Evolutionary conservation across 2,888 invertebrate genomes (phyloP).

Genomic region (Mellilla xanthometata): DNA sequence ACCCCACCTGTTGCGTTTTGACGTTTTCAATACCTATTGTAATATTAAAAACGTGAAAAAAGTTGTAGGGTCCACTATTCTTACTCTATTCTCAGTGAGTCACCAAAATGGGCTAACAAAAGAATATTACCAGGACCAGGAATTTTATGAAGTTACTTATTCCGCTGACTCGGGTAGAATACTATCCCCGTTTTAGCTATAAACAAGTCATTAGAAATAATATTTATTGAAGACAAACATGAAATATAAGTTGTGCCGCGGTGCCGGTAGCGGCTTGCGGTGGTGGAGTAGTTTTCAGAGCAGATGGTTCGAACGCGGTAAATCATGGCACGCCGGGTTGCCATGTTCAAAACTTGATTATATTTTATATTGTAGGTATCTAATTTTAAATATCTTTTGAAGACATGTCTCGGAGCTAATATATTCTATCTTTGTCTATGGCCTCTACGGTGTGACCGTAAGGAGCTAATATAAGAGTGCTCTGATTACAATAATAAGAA

Average conservation of each 20-base stretch:
- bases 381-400: too few species aligned
- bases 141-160: conserved; percentile 21
- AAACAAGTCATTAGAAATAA: conserved; percentile 22
- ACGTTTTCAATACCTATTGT: background rate
- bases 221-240: conserved; percentile 21
- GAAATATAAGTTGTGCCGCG: conserved; percentile 13
- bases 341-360: conserved; percentile 5
- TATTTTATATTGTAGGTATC: too few species aligned
- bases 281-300: conserved; percentile 18
- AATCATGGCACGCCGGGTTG: conserved; percentile 14
- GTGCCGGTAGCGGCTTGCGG: conserved; percentile 15
- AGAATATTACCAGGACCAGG: background rate
- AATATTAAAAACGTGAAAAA: too few species aligned
- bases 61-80: too few species aligned
- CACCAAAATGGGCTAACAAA: too few species aligned
- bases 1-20: conserved; percentile 27
- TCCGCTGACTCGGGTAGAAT: conserved; percentile 27
- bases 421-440: too few species aligned
- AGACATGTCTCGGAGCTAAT: too few species aligned
- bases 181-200: conserved; percentile 20
- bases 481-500: too few species aligned
- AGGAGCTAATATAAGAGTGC: too few species aligned
- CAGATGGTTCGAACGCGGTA: conserved; percentile 22
- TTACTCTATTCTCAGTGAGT: too few species aligned
- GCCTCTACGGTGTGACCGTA: too few species aligned